Percentiles rank a stretch among this genome's conserved stretches.
These are phyloP conservation scores for Sicus ferrugineus DNA, from an alignment of 2,888 invertebrate species.

Conservation along the genomic window DNA sequence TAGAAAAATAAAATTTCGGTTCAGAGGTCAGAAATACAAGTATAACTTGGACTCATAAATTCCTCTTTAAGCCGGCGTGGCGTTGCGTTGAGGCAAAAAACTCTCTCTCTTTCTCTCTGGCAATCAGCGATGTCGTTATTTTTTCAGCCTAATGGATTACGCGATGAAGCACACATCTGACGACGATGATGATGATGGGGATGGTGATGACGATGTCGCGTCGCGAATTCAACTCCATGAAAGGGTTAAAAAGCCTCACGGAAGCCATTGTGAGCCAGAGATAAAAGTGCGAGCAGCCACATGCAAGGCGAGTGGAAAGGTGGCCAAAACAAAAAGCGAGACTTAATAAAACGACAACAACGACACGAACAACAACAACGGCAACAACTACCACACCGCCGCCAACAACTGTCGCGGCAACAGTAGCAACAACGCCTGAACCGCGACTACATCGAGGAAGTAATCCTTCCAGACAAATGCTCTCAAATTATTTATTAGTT, in stretches of 20 bases:
- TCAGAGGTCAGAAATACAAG: slow-evolving; percentile 13
- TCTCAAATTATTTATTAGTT: slow-evolving; percentile 44
- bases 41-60: slow-evolving; percentile 8
- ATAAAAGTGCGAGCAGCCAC: slow-evolving; percentile 34
- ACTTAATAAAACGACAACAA: not conserved
- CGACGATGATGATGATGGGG: too few species aligned
- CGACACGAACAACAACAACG: not conserved
- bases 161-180: slow-evolving; percentile 33
- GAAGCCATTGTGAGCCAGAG: slow-evolving; percentile 26
- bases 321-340: not conserved
- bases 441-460: slow-evolving; percentile 22
- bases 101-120: not conserved
- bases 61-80: slow-evolving; percentile 6
- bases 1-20: slow-evolving; percentile 1
- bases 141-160: slow-evolving; percentile 32
- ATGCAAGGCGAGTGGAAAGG: not conserved
- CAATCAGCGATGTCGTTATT: slow-evolving; percentile 21
- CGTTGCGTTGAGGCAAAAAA: not conserved
- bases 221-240: slow-evolving; percentile 22
- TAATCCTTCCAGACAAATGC: slow-evolving; percentile 52
- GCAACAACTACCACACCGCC: not conserved
- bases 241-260: slow-evolving; percentile 35
- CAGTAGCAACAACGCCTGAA: not conserved
- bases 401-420: not conserved
- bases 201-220: slow-evolving; percentile 34